These are phyloP conservation scores for Blennius ocellaris DNA, from an alignment of 2,113 vertebrate genomes.

Conservation along the genomic window DNA sequence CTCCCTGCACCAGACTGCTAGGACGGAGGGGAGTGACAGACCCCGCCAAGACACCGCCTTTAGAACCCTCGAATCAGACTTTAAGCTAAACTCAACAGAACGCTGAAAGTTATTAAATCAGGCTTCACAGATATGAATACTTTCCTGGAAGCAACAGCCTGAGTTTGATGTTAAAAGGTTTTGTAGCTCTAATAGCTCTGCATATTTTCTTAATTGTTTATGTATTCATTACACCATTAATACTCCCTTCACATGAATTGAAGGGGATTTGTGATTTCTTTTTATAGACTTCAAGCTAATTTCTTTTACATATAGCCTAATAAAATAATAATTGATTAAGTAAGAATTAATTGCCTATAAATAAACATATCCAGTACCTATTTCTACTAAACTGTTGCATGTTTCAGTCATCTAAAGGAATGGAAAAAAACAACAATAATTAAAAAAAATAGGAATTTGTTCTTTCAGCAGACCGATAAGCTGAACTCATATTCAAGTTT, in stretches of 20 bases:
- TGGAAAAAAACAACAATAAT: too few species aligned
- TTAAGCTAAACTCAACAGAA: not conserved
- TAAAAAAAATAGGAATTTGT: conserved; percentile 14
- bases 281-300: not conserved
- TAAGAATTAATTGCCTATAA: too few species aligned
- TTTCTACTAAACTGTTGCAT: too few species aligned
- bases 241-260: not conserved
- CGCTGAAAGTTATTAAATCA: not conserved
- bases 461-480: conserved; percentile 25
- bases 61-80: conserved; percentile 29
- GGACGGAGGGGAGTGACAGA: conserved; percentile 6
- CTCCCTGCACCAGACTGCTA: conserved; percentile 26
- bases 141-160: too few species aligned
- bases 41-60: conserved; percentile 27
- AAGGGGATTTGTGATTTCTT: not conserved
- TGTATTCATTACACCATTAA: not conserved
- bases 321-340: too few species aligned
- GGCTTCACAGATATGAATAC: not conserved
- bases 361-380: too few species aligned
- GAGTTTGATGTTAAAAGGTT: too few species aligned
- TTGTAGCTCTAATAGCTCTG: too few species aligned
- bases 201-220: not conserved
- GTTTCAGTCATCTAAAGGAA: too few species aligned
- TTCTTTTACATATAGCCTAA: not conserved
- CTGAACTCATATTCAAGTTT: conserved; percentile 12